Conservation (phyloP, 2,888 invertebrate genomes). For the Rhodophaea formosa region DNA sequence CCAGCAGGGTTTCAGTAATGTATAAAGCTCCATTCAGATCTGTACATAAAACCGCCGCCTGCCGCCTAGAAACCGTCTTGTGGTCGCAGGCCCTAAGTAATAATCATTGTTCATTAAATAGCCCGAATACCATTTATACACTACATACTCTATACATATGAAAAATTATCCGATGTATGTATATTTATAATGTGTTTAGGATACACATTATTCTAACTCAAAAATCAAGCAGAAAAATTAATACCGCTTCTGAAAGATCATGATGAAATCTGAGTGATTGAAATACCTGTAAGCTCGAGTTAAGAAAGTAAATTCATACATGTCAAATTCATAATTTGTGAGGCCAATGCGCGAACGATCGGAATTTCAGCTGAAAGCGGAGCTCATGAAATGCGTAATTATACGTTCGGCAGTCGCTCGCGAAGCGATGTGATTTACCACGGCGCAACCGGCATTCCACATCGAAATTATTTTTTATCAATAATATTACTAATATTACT, state of each 20-base stretch:
- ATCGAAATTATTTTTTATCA: not conserved
- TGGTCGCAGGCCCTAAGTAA: too few species aligned
- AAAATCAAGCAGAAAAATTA: not conserved
- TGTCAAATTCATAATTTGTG: not conserved
- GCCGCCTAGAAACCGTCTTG: too few species aligned
- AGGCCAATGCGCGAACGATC: constrained; percentile 1
- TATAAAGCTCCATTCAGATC: too few species aligned
- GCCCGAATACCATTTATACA: too few species aligned
- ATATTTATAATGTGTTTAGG: too few species aligned
- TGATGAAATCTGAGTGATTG: not conserved
- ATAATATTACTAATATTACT: not conserved
- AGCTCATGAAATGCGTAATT: constrained; percentile 11
- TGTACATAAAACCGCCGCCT: too few species aligned
- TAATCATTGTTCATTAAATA: too few species aligned
- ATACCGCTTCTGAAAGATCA: not conserved
- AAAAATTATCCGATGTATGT: too few species aligned
- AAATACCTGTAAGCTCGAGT: not conserved
- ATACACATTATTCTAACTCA: too few species aligned
- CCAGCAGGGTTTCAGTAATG: too few species aligned
- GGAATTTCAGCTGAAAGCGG: constrained; percentile 14
- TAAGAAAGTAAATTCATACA: not conserved
- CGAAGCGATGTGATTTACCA: constrained; percentile 11
- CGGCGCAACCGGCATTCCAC: not conserved
- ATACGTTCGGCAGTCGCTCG: constrained; percentile 3
- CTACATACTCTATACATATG: too few species aligned